These are phyloP conservation scores for Panorpa germanica DNA, from an alignment of 2,888 invertebrate species.

Conservation along the genomic window DNA sequence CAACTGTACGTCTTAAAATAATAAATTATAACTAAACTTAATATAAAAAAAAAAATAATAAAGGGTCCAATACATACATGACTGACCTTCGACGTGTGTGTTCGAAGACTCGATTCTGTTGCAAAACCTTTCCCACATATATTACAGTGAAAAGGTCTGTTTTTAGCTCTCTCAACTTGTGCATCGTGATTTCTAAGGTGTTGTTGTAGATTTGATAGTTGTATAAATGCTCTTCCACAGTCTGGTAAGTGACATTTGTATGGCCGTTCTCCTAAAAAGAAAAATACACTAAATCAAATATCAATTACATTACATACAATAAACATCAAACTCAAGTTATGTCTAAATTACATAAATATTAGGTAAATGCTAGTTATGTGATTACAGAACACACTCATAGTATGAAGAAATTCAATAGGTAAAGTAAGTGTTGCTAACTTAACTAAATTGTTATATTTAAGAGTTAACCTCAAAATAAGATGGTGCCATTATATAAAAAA, in stretches of 20 bases:
- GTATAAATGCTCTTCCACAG: conserved; percentile 91
- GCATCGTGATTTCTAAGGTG: conserved; percentile 92
- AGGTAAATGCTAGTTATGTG: too few species aligned
- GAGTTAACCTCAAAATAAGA: too few species aligned
- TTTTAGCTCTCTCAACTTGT: conserved; percentile 85
- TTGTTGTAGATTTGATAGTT: conserved; percentile 89
- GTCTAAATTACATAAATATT: too few species aligned
- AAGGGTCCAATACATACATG: conserved; percentile 37
- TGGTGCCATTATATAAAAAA: too few species aligned
- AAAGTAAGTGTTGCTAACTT: too few species aligned
- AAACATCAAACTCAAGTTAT: too few species aligned
- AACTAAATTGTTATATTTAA: too few species aligned
- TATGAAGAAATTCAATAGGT: too few species aligned
- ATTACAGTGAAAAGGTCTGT: conserved; percentile 87
- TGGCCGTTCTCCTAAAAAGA: conserved; percentile 74
- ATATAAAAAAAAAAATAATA: conserved; percentile 12
- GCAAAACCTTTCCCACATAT: conserved; percentile 95
- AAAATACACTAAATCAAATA: conserved; percentile 14
- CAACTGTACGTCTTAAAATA: conserved; percentile 1
- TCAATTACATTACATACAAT: conserved; percentile 9
- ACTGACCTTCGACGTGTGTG: conserved; percentile 94
- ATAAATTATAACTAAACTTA: too few species aligned
- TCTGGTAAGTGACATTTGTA: conserved; percentile 94
- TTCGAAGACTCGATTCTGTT: conserved; percentile 85
- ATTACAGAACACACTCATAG: too few species aligned